Base-by-base conservation (phyloP, 2,888 invertebrate genomes). In the Drosophila tanythrix region DNA sequence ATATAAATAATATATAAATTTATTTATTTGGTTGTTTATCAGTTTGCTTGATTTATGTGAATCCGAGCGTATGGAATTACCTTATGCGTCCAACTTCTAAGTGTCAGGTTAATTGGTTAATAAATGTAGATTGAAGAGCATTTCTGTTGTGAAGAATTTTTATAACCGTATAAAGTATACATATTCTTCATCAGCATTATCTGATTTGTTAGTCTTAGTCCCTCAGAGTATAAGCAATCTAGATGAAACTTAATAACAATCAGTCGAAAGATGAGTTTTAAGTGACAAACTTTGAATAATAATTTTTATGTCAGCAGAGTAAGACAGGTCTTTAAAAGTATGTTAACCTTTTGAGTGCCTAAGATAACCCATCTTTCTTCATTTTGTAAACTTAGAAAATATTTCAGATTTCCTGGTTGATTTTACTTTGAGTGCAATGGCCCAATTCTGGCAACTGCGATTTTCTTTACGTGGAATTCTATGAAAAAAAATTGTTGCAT, bases 331-430 rank as follows among this genome's bases (percentile, higher is more conserved):
- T n/a, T 3, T 1, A 40, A 40, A 40, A n/a, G 8, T n/a, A 38
- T 10, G 38, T 10, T 4, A 40, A 1, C 0, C n/a, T 3, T 10
- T n/a, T 3, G 3, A 10, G 10, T 38, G 0, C 3, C n/a, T 38
- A 3, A n/a, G 8, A 8, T 40, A n/a, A 40, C 3, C 3, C 8
- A n/a, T 3, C 1, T 8, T 40, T n/a, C 4, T 40, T n/a, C 38
- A 10, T 40, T n/a, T 40, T 40, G 3, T 40, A 40, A 2, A 5
- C 11, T 5, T 2, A 11, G 0, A 11, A 6, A 2, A 11, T 40
- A 11, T 2, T 2, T 43, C 5, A 2, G 11, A 5, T 40, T 4
- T 11, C 4, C 11, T 40, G 21, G 5, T 21, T 11, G 11, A 21
- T 11, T 21, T 11, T 43, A 5, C 1, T 21, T 43, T 5, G 2